Percentiles rank a stretch among this genome's conserved stretches.
phyloP scores from a whole-genome alignment of 1,140 invertebrate species.

The Hyles euphorbiae region DNA sequence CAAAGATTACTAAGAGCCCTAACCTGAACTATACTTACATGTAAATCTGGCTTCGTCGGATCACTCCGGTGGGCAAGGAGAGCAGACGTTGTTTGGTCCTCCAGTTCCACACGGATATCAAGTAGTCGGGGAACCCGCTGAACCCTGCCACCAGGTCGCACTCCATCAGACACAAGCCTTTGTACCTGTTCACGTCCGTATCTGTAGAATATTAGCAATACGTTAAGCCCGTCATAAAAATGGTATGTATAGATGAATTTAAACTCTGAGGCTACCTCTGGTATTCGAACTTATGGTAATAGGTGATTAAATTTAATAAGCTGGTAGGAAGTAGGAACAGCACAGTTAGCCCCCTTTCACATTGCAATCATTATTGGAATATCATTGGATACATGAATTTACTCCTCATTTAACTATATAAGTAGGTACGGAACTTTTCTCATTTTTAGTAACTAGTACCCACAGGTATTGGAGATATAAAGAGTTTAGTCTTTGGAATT shows the following conservation, averaged over 20 bases:
- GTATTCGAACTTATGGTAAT: too few species aligned
- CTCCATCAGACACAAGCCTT: slow-evolving; percentile 71
- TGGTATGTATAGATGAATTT: background rate
- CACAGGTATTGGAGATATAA: too few species aligned
- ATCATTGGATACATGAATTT: too few species aligned
- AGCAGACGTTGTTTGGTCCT: slow-evolving; percentile 67
- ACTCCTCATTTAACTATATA: too few species aligned
- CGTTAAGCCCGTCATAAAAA: background rate
- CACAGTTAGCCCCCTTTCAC: too few species aligned
- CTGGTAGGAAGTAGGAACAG: too few species aligned
- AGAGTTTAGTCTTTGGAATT: background rate
- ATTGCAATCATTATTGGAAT: too few species aligned
- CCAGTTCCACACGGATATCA: slow-evolving; percentile 76
- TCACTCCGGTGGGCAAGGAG: slow-evolving; percentile 42
- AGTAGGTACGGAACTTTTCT: too few species aligned
- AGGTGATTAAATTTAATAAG: too few species aligned
- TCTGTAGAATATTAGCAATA: slow-evolving; percentile 1
- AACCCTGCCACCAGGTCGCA: slow-evolving; percentile 73
- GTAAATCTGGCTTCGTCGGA: slow-evolving; percentile 50
- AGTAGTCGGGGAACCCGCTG: slow-evolving; percentile 72
- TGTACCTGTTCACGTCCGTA: slow-evolving; percentile 55
- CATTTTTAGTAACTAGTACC: too few species aligned
- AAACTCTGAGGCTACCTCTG: too few species aligned
- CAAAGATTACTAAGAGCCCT: too few species aligned
- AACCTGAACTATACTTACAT: slow-evolving; percentile 29